These are phyloP conservation scores for Atta colombica DNA, from an alignment of 1,140 invertebrate genomes.

Conservation along the genomic window DNA sequence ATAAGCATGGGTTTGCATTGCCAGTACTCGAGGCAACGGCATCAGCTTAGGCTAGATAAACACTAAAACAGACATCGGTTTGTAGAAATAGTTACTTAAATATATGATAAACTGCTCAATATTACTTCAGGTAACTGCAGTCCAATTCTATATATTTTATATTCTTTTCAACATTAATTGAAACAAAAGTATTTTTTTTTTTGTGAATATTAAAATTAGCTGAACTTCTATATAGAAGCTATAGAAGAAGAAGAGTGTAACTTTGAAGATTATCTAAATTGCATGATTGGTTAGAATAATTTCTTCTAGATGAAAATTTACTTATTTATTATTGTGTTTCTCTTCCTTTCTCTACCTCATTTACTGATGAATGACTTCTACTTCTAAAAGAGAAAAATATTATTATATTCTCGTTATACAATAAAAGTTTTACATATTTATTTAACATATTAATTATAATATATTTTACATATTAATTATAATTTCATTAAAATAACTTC, in stretches of 20 bases:
- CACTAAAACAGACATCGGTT: not conserved
- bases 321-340: not conserved
- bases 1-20: not conserved
- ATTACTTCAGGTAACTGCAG: not conserved
- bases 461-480: not conserved
- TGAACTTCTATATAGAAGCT: not conserved
- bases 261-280: no score
- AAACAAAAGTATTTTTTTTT: not conserved
- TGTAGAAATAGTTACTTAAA: not conserved
- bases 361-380: not conserved
- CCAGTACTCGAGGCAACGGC: not conserved
- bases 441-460: no score
- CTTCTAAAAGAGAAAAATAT: not conserved
- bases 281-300: no score
- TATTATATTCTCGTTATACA: not conserved
- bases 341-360: not conserved
- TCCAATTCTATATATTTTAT: not conserved
- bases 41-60: not conserved
- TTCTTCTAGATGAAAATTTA: not conserved
- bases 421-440: not conserved
- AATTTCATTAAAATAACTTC: not conserved
- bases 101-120: not conserved
- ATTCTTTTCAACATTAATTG: not conserved
- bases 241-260: not conserved
- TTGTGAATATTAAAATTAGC: not conserved